phyloP scores from a whole-genome alignment of 2,888 invertebrate species.

The Phyllotreta striolata region DNA sequence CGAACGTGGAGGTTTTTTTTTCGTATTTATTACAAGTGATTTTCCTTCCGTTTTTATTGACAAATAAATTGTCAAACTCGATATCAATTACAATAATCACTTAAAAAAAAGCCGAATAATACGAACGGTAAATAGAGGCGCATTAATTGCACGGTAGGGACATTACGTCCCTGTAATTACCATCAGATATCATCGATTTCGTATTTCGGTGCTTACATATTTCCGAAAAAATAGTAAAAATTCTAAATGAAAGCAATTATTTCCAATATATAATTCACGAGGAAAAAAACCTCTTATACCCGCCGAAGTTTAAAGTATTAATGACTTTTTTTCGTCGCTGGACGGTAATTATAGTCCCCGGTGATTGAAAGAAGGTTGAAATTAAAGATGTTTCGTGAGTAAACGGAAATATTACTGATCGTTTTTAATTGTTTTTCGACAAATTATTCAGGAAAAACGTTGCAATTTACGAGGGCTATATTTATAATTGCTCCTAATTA shows the following conservation, averaged over 20 bases:
- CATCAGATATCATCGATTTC: constrained; percentile 35
- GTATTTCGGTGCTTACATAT: constrained; percentile 33
- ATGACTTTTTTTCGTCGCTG: constrained; percentile 33
- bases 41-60: constrained; percentile 30
- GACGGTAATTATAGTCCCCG: constrained; percentile 39
- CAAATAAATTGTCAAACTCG: constrained; percentile 33
- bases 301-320: constrained; percentile 35
- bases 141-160: constrained; percentile 31
- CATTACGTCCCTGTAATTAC: constrained; percentile 37
- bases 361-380: constrained; percentile 30
- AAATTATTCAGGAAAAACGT: constrained; percentile 51
- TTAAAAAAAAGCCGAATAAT: constrained; percentile 27
- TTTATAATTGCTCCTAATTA: constrained; percentile 45
- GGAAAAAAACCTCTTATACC: constrained; percentile 14
- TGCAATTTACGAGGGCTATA: constrained; percentile 49
- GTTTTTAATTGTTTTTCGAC: constrained; percentile 45
- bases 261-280: constrained; percentile 36
- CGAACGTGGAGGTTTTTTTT: constrained; percentile 1
- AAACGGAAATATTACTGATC: constrained; percentile 34
- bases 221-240: constrained; percentile 33
- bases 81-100: constrained; percentile 38
- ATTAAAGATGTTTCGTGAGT: constrained; percentile 42
- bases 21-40: constrained; percentile 25
- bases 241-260: constrained; percentile 41
- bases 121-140: constrained; percentile 38